These are phyloP conservation scores for Ageneiosus marmoratus DNA, from an alignment of 2,113 vertebrate genomes.

Conservation along the genomic window DNA sequence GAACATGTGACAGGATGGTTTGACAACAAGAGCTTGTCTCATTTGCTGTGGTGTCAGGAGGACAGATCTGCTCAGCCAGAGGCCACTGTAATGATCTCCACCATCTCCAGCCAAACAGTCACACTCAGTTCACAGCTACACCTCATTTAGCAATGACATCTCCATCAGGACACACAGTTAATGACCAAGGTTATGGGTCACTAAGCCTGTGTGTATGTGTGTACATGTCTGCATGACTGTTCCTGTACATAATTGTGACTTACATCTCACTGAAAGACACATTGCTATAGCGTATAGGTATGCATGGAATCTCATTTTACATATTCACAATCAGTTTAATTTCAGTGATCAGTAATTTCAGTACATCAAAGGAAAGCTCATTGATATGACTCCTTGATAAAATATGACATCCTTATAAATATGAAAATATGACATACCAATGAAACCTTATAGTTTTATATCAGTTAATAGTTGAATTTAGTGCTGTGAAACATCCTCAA, in stretches of 20 bases:
- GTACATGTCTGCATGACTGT: not conserved
- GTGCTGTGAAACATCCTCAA: not conserved
- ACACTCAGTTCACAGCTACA: slow-evolving; percentile 4
- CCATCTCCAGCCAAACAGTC: slow-evolving; percentile 11
- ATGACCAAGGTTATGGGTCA: slow-evolving; percentile 40
- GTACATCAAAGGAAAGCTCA: not conserved
- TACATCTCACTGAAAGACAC: not conserved
- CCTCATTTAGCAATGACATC: slow-evolving; percentile 38
- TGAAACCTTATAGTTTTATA: not conserved
- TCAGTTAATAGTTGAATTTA: not conserved
- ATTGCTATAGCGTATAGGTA: not conserved
- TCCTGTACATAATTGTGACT: not conserved
- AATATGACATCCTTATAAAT: not conserved
- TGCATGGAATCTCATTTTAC: not conserved
- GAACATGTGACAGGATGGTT: not conserved
- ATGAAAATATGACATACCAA: too few relatives aligned
- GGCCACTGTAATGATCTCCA: slow-evolving; percentile 22
- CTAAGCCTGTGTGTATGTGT: not conserved
- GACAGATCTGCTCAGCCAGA: slow-evolving; percentile 26
- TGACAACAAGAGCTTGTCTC: not conserved
- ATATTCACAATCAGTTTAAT: too few relatives aligned
- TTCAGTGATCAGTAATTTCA: not conserved
- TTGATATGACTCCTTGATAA: not conserved
- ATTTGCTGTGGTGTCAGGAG: not conserved
- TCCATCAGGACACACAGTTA: slow-evolving; percentile 31